Percentiles rank a stretch among this genome's conserved stretches.
phyloP scores from a whole-genome alignment of 1,140 invertebrate genomes.

The Camponotus pennsylvanicus region DNA sequence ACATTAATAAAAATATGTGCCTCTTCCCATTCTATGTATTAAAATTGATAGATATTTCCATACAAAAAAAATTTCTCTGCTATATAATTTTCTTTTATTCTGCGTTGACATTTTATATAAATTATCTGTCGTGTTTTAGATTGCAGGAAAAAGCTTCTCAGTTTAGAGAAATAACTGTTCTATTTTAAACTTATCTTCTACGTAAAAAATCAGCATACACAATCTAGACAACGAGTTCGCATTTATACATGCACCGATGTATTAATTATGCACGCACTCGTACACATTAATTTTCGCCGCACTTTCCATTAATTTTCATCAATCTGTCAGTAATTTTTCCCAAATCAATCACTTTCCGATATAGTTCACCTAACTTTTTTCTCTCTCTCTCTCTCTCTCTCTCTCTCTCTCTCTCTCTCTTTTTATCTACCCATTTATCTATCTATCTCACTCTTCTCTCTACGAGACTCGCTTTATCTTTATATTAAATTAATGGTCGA shows the following conservation, averaged over 20 bases:
- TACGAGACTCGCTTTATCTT: slow-evolving; percentile 20
- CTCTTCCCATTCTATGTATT: neutral
- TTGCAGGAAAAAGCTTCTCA: neutral
- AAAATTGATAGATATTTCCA: slow-evolving; percentile 9
- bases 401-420: neutral
- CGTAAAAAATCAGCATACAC: neutral
- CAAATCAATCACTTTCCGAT: slow-evolving; percentile 72
- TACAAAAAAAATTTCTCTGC: neutral
- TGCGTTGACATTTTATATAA: neutral
- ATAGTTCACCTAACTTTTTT: neutral
- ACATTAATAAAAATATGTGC: slow-evolving; percentile 1
- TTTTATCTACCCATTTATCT: neutral
- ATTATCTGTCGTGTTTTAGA: neutral
- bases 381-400: neutral
- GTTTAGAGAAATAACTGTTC: neutral
- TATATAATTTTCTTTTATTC: neutral
- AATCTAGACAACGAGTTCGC: slow-evolving; percentile 19
- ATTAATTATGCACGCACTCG: slow-evolving; percentile 63
- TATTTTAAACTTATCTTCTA: slow-evolving; percentile 8
- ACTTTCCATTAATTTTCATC: slow-evolving; percentile 72
- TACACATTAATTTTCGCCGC: slow-evolving; percentile 66
- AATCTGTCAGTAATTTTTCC: slow-evolving; percentile 74
- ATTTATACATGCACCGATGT: slow-evolving; percentile 55
- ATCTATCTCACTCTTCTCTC: neutral
- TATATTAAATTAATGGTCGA: slow-evolving; percentile 66